These are phyloP conservation scores for Agrochola macilenta DNA, from an alignment of 2,888 invertebrate species.

Conservation along the genomic window DNA sequence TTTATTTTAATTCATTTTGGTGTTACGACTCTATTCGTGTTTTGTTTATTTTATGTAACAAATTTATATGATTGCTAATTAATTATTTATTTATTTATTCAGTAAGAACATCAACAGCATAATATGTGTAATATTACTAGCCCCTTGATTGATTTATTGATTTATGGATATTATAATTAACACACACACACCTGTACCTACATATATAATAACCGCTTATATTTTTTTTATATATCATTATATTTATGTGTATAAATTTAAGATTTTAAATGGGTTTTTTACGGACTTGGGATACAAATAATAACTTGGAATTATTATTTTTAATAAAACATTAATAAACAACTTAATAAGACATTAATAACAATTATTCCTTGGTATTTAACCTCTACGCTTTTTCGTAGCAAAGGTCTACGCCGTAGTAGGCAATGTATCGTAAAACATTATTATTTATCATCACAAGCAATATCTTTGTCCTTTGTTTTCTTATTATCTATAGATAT, in stretches of 20 bases:
- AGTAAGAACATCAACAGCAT: background rate
- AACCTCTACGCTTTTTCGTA: slow-evolving; percentile 39
- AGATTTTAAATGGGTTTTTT: background rate
- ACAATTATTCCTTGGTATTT: background rate
- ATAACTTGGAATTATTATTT: background rate
- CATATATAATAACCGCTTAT: background rate
- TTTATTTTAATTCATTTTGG: background rate
- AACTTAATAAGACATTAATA: background rate
- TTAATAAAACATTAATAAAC: background rate
- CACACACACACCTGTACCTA: background rate
- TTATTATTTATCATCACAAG: background rate
- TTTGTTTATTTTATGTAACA: slow-evolving; percentile 10
- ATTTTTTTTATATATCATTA: background rate
- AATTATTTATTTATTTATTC: background rate
- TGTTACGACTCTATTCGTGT: background rate
- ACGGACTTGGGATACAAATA: background rate
- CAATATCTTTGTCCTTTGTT: too few relatives aligned
- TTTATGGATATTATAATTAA: background rate
- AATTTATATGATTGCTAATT: background rate
- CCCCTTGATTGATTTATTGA: background rate
- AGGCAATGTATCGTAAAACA: background rate
- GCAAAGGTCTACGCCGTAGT: slow-evolving; percentile 15
- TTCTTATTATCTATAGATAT: background rate
- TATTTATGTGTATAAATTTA: background rate
- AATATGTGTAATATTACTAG: background rate